Base-by-base conservation (phyloP, 2,113 vertebrate species). In the Copsychus sechellarum region DNA sequence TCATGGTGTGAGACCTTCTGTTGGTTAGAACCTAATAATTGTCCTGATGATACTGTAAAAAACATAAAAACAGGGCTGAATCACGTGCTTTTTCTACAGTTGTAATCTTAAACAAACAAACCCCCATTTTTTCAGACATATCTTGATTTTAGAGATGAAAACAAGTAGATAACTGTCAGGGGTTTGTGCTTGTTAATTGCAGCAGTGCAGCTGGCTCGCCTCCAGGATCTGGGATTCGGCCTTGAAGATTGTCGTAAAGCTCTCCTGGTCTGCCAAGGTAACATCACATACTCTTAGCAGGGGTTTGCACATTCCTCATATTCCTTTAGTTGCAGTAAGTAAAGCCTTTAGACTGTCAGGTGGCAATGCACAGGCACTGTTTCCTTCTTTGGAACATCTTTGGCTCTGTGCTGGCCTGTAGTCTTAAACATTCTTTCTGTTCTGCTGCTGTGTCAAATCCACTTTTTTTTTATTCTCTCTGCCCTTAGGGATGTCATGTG, bases 141-240 rank as follows among this genome's bases (percentile, higher is more conserved):
- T 54, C n/a, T 73, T 80, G 78, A 25, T 67, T 84, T 62, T 56
- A 53, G 45, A 76, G 69, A 50, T 21, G 3, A 29, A 22, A 70
- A 9, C 10, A 34, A 65, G 26, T 45, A 56, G 62, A 0, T 66
- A 51, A 26, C 9, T 67, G 42, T 38, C n/a, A 34, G 9, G 29
- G n/a, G 17, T 61, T 86, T 20, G 19, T 62, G 42, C 12, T 16
- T 57, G 25, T 87, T 93, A 0, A 47, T 96, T 96, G 0, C 93
- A 99, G 99, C 99, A 76, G 87, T 98, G 7, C 99, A 99, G 87
- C 98, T 99, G 77, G 98, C 97, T 53, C 98, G 97, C 47, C 96
- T 99, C 28, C 99, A 99, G 93, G 98, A 99, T 81, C 95, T 99
- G 77, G 99, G 99, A 3, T 99, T 99, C 93, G 95, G 93, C 36